Percentiles rank a stretch among this genome's conserved stretches.
Evolutionary conservation across 2,113 vertebrate genomes (phyloP).

Genomic region (Notechis scutatus): DNA sequence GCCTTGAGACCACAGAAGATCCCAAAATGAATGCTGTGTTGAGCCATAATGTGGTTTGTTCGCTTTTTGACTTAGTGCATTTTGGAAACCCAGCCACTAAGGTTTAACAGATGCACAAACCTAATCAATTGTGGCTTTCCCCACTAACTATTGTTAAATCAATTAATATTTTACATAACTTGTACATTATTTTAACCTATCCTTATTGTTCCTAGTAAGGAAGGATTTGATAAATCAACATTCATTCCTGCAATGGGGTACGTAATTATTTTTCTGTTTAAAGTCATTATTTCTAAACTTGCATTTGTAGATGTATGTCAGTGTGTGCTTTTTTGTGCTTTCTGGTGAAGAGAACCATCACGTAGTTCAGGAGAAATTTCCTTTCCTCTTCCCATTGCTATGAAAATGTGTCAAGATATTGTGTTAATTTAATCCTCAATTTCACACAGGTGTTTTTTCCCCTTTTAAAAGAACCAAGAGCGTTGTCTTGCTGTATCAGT

Average conservation of each 20-base stretch:
- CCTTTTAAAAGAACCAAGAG: not conserved
- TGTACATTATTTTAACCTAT: not conserved
- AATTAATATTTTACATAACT: not conserved
- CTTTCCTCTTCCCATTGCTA: not conserved
- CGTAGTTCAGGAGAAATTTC: not conserved
- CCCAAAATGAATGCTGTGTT: not conserved
- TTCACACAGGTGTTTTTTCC: not conserved
- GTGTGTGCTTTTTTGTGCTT: not conserved
- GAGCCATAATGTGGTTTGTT: not conserved
- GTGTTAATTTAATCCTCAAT: not conserved
- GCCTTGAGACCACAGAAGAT: not conserved
- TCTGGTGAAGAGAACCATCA: not conserved
- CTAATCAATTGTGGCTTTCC: not conserved
- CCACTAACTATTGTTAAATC: not conserved
- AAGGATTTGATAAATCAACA: not conserved
- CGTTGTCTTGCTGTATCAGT: not conserved
- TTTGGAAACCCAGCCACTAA: not conserved
- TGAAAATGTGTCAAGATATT: not conserved
- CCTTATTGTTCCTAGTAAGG: not conserved
- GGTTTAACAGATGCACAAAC: not conserved
- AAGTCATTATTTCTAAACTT: not conserved
- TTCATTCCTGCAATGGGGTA: not conserved
- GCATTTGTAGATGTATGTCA: not conserved
- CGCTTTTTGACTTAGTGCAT: not conserved
- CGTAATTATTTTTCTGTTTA: not conserved